Percentiles rank a stretch among this genome's conserved stretches.
Evolutionary conservation across 2,797 vertebrate genomes (phyloP).

Genomic region (Danio aesculapii): DNA sequence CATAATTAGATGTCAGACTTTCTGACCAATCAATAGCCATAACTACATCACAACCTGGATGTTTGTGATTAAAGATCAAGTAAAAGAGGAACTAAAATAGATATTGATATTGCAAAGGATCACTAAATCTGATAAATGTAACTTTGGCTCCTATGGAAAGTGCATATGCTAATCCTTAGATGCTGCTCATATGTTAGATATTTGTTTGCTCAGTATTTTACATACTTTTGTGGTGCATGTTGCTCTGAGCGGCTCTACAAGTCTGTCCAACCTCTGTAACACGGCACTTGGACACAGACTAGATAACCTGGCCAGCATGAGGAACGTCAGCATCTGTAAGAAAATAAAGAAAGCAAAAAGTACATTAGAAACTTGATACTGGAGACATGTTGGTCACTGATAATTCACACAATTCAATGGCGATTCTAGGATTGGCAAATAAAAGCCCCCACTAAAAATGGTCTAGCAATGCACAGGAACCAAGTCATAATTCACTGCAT

Average conservation of each 20-base stretch:
- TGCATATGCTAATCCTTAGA: neutral
- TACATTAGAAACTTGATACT: neutral
- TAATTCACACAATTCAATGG: too few relatives aligned
- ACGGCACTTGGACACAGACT: constrained; percentile 93
- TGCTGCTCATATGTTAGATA: neutral
- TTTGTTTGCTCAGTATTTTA: neutral
- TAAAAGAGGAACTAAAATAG: neutral
- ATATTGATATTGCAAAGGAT: neutral
- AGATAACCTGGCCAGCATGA: constrained; percentile 90
- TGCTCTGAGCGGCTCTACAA: constrained; percentile 94
- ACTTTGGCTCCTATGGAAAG: neutral
- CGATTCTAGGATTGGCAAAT: too few relatives aligned
- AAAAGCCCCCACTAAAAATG: too few relatives aligned
- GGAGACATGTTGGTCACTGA: too few relatives aligned
- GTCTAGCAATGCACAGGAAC: too few relatives aligned
- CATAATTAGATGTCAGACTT: neutral
- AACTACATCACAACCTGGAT: neutral
- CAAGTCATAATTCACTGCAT: too few relatives aligned
- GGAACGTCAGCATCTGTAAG: constrained; percentile 89
- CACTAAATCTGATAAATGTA: neutral
- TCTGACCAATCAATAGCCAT: neutral
- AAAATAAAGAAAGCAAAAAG: neutral
- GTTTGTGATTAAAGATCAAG: constrained; percentile 5
- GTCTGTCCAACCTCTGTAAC: constrained; percentile 93
- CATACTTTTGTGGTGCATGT: constrained; percentile 98